Evolutionary conservation across 2,888 invertebrate species (phyloP).

Genomic region (Brachycybe producta): DNA sequence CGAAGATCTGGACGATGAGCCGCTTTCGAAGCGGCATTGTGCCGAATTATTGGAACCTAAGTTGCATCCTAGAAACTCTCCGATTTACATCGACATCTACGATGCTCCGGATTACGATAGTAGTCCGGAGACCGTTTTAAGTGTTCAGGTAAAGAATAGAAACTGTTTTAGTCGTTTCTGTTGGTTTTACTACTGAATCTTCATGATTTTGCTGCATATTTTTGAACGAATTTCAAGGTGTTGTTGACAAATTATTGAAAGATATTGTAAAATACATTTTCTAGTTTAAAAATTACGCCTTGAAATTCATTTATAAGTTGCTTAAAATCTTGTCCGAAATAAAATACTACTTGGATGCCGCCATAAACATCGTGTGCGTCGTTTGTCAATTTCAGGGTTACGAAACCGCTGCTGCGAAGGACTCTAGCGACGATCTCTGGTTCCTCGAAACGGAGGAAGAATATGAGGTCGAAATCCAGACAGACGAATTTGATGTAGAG

Average conservation of each 20-base stretch:
- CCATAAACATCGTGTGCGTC: too few relatives aligned
- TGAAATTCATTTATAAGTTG: too few relatives aligned
- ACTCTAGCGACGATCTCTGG: conserved; percentile 18
- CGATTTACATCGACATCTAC: conserved; percentile 12
- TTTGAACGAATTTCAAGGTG: not conserved
- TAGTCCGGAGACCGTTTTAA: conserved; percentile 15
- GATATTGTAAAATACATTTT: too few relatives aligned
- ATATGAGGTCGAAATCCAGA: conserved; percentile 9
- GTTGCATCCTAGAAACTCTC: conserved; percentile 4
- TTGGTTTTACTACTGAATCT: too few relatives aligned
- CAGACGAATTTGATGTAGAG: conserved; percentile 9
- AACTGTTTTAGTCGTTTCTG: too few relatives aligned
- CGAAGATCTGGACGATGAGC: conserved; percentile 1
- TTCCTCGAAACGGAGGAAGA: conserved; percentile 7
- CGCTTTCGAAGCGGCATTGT: not conserved
- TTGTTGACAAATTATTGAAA: not conserved
- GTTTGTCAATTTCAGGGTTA: conserved; percentile 16
- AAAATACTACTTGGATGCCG: too few relatives aligned
- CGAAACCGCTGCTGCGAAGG: conserved; percentile 18
- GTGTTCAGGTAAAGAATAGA: conserved; percentile 13
- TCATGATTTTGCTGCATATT: too few relatives aligned
- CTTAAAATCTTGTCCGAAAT: too few relatives aligned
- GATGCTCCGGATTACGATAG: conserved; percentile 15
- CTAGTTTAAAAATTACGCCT: too few relatives aligned
- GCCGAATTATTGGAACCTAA: not conserved